Evolutionary conservation across 2,113 vertebrate genomes (phyloP).

Genomic region (Morone saxatilis): DNA sequence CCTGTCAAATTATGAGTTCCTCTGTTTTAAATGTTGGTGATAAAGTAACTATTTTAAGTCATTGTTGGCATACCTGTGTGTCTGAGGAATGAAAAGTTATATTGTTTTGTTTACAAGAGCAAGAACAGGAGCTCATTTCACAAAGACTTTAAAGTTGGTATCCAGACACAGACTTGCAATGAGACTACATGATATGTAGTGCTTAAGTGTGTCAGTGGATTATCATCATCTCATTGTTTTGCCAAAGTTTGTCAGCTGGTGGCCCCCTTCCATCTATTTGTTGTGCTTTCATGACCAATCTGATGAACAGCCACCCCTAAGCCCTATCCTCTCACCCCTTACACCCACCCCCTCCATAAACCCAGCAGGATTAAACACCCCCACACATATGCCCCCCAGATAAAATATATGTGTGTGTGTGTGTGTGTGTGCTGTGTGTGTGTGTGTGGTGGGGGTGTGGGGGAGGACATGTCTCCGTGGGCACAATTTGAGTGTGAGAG

Average conservation of each 20-base stretch:
- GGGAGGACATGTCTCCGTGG: slow-evolving; percentile 59
- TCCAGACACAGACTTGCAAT: slow-evolving; percentile 8
- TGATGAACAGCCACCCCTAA: slow-evolving; percentile 38
- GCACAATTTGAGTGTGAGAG: slow-evolving; percentile 61
- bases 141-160: background rate
- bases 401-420: slow-evolving; percentile 12
- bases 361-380: slow-evolving; percentile 69
- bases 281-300: slow-evolving; percentile 36
- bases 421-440: slow-evolving; percentile 19
- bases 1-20: background rate
- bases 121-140: background rate
- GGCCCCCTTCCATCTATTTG: slow-evolving; percentile 48
- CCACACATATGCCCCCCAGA: slow-evolving; percentile 61
- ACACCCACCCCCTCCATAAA: slow-evolving; percentile 58
- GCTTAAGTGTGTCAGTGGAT: slow-evolving; percentile 57
- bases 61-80: background rate
- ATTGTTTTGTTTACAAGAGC: background rate
- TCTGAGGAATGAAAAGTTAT: background rate
- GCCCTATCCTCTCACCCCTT: slow-evolving; percentile 47
- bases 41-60: background rate
- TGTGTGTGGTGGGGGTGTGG: slow-evolving; percentile 18
- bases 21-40: background rate
- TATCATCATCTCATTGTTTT: slow-evolving; percentile 64
- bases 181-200: slow-evolving; percentile 8
- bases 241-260: slow-evolving; percentile 52